Evolutionary conservation across 2,113 vertebrate species (phyloP), one percentile per base, ranked within the genome.

Genomic region (Puffinus mauretanicus): DNA sequence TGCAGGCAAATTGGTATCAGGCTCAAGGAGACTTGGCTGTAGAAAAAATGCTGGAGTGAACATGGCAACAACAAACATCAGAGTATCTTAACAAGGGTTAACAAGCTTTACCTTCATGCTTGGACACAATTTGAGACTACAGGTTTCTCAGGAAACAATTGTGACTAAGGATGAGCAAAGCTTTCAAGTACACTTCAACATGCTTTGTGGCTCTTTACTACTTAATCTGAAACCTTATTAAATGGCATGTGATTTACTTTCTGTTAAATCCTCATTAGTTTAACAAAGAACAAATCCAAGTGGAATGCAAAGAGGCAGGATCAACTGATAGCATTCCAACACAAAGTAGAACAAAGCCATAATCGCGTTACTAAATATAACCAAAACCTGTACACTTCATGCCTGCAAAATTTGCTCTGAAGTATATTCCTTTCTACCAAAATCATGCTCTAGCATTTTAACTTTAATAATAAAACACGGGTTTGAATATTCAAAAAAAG

Each of bases 281-380:
- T 90, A 95, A 94, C 77, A 92, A 95, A 91, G 77, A 92, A 62
- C 90, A 93, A 94, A 94, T 90, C 38, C 64, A 90, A 96, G 62
- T 44, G 71, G 44, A 95, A 82, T 86, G 90, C 90, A 88, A 90
- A 90, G 64, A 64, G 32, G 46, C 60, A 90, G 90, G 85, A 93
- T 94, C 76, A 88, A 90, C 67, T 79, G 79, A 88, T 78, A 49
- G 82, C 42, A 61, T n/a, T 90, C 44, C 7, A 82, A 19, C 32
- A 73, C 52, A 66, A 93, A 86, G 49, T 75, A 72, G 73, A 93
- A 82, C 57, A 79, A 76, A 93, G 73, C 57, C 5, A 13, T 93
- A 93, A 86, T 91, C 2, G 0, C 3, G 16, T 87, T 78, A 81
- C 81, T 92, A 92, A 93, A 82, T 90, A 78, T 86, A 92, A 62